These are phyloP conservation scores for Coendou prehensilis DNA, from an alignment of 2,797 vertebrate genomes.

Conservation along the genomic window DNA sequence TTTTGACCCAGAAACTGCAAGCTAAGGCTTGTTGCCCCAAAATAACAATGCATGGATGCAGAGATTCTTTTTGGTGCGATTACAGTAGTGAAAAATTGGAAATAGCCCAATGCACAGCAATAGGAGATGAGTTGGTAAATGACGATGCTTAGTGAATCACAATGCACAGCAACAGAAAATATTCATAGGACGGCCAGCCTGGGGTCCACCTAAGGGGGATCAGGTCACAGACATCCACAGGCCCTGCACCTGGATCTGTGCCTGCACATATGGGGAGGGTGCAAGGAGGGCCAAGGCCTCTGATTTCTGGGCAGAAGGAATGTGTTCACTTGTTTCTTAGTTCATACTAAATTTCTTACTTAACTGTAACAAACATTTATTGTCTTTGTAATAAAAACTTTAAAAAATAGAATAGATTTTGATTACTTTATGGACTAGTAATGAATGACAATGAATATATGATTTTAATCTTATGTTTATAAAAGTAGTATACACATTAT, in stretches of 20 bases:
- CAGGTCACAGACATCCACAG: too few relatives aligned
- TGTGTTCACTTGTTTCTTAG: background rate
- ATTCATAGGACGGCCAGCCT: background rate
- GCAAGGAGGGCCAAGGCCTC: background rate
- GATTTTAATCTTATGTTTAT: conserved; percentile 16
- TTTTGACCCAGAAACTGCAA: background rate
- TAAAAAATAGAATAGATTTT: conserved; percentile 28
- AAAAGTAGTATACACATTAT: background rate
- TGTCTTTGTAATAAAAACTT: conserved; percentile 28
- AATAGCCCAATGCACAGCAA: background rate
- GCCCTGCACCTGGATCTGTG: background rate
- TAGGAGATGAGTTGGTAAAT: background rate
- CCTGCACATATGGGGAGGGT: background rate
- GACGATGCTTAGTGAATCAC: background rate
- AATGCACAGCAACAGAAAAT: background rate
- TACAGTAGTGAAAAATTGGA: background rate
- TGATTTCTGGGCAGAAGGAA: background rate
- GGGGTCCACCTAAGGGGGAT: background rate
- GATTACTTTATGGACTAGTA: background rate
- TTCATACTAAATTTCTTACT: background rate
- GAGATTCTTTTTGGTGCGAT: background rate
- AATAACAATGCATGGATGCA: background rate
- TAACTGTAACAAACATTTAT: background rate
- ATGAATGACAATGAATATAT: conserved; percentile 22
- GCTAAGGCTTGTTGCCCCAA: background rate